phyloP scores from a whole-genome alignment of 2,113 vertebrate genomes.

The Mormoops blainvillei region DNA sequence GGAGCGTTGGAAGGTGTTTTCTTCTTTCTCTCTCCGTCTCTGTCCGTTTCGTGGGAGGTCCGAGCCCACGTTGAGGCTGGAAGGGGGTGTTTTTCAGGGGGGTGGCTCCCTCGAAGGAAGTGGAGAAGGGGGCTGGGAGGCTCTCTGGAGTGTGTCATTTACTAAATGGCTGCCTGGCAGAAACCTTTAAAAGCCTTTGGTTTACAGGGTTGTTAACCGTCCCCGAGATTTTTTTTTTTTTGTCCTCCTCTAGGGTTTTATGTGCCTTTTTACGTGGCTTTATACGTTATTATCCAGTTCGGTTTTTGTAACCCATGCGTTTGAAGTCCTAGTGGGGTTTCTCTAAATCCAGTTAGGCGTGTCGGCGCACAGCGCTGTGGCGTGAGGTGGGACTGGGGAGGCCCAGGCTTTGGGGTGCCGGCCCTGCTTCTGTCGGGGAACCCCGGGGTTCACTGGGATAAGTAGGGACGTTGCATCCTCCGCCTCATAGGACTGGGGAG shows the following conservation, averaged over 20 bases:
- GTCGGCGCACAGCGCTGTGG: not conserved
- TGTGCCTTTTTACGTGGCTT: not conserved
- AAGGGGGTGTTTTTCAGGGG: not conserved
- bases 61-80: not conserved
- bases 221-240: not conserved
- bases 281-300: not conserved
- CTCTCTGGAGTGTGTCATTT: not conserved
- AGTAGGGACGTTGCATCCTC: not conserved
- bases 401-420: not conserved
- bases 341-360: not conserved
- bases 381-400: not conserved
- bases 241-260: not conserved
- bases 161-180: conserved; percentile 43
- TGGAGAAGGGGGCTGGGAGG: not conserved
- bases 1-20: not conserved
- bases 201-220: not conserved
- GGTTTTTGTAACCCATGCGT: not conserved
- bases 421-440: not conserved
- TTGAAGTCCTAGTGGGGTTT: not conserved
- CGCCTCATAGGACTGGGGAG: not conserved
- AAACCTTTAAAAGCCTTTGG: not conserved
- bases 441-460: accelerated
- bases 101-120: not conserved
- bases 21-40: not conserved
- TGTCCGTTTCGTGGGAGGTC: not conserved